phyloP scores from a whole-genome alignment of 2,797 vertebrate species.

The Cuniculus paca region DNA sequence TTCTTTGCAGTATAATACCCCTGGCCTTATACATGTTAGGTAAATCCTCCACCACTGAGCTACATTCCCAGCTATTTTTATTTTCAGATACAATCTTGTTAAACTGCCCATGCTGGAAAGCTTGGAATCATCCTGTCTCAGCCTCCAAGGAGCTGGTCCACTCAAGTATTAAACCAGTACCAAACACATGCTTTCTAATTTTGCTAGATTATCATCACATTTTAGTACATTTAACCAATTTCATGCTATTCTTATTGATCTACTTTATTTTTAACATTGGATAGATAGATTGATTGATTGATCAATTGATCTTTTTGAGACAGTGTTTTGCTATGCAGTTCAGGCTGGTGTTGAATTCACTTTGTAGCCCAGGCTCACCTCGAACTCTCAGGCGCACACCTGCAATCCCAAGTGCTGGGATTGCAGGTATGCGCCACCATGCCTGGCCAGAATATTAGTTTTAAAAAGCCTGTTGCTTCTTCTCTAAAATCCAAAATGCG shows the following conservation, averaged over 20 bases:
- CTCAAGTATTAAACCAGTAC: not conserved
- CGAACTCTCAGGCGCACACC: not conserved
- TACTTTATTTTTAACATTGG: conserved; percentile 72
- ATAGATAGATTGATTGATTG: not conserved
- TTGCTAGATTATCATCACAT: conserved; percentile 60
- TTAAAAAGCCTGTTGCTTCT: conserved; percentile 77
- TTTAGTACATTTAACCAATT: conserved; percentile 64
- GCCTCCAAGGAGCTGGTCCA: not conserved
- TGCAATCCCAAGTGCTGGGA: not conserved
- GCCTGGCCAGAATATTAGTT: conserved; percentile 58
- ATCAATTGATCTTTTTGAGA: not conserved
- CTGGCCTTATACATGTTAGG: not conserved
- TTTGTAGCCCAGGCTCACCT: not conserved
- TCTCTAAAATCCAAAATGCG: conserved; percentile 81
- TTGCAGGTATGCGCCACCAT: not conserved
- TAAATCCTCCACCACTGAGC: not conserved
- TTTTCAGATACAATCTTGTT: not conserved
- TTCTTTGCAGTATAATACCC: not conserved
- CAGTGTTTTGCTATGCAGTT: not conserved
- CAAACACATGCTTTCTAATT: conserved; percentile 25
- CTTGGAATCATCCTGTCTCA: not conserved
- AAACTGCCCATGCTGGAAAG: not conserved
- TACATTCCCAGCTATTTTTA: not conserved
- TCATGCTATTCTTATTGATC: conserved; percentile 69
- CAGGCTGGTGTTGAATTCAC: not conserved